Percentiles rank a stretch among this genome's conserved stretches.
These are phyloP conservation scores for Lithophane socia DNA, from an alignment of 2,888 invertebrate species.

Conservation along the genomic window DNA sequence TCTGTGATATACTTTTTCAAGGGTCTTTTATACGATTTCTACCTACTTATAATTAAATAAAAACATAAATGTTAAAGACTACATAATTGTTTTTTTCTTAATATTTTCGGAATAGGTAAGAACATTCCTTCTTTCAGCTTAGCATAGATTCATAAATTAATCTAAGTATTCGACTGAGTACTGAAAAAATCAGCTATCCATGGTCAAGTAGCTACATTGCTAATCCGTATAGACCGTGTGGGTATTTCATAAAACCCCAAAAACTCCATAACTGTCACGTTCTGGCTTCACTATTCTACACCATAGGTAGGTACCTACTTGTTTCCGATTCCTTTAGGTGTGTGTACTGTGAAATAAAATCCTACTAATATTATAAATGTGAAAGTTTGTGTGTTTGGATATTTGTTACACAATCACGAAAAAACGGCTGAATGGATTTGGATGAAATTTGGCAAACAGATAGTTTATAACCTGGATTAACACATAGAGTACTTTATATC, in stretches of 20 bases:
- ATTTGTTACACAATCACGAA: too few species aligned
- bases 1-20: constrained; percentile 71
- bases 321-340: neutral
- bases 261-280: neutral
- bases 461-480: too few species aligned
- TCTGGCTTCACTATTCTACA: neutral
- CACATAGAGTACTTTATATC: too few species aligned
- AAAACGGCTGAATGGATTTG: too few species aligned
- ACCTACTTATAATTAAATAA: constrained; percentile 47
- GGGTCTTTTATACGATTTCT: constrained; percentile 62
- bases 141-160: neutral
- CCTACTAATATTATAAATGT: too few species aligned
- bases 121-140: neutral
- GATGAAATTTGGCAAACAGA: too few species aligned
- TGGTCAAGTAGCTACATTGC: neutral
- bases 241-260: neutral
- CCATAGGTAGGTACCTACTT: neutral
- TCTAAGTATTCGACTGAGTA: constrained; percentile 16
- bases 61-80: constrained; percentile 36
- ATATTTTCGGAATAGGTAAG: neutral
- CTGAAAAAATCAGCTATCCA: neutral
- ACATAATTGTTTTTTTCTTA: constrained; percentile 3
- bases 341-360: neutral
- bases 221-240: neutral
- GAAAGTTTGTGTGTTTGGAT: too few species aligned